Percentiles rank a stretch among this genome's conserved stretches.
Conservation (phyloP, 2,888 invertebrate genomes). For the Tiliacea aurago region DNA sequence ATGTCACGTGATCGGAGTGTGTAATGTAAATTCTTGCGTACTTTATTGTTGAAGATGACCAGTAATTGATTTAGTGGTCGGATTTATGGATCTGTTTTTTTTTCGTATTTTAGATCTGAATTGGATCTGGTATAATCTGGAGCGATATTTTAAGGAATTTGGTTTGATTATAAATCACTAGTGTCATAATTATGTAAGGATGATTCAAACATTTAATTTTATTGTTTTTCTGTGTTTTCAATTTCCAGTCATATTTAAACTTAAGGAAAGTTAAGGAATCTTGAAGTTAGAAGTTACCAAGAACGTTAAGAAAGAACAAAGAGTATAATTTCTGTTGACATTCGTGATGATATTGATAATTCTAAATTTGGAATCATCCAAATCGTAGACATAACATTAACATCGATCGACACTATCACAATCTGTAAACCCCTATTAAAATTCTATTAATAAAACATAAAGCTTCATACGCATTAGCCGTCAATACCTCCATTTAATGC, state of each 20-base stretch:
- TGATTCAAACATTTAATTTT: no score
- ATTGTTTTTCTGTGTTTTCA: no score
- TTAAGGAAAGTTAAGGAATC: no score
- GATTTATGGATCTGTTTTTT: constrained; percentile 75
- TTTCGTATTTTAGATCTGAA: constrained; percentile 32
- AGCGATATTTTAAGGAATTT: constrained; percentile 28
- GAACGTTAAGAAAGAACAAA: no score
- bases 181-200: not conserved
- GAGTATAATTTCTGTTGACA: no score
- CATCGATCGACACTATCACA: not conserved
- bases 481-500: constrained; percentile 51
- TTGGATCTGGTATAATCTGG: constrained; percentile 38
- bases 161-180: constrained; percentile 30
- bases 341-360: no score
- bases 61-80: constrained; percentile 82
- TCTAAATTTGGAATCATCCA: not conserved
- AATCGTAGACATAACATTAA: not conserved
- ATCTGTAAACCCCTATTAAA: constrained; percentile 28
- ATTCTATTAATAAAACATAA: constrained; percentile 46
- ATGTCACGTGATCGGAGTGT: constrained; percentile 81
- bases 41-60: constrained; percentile 83
- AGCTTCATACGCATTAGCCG: constrained; percentile 51
- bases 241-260: no score
- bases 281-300: no score
- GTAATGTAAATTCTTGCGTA: constrained; percentile 84